phyloP scores from a whole-genome alignment of 2,888 invertebrate genomes.

The Agrenia bidenticulata region DNA sequence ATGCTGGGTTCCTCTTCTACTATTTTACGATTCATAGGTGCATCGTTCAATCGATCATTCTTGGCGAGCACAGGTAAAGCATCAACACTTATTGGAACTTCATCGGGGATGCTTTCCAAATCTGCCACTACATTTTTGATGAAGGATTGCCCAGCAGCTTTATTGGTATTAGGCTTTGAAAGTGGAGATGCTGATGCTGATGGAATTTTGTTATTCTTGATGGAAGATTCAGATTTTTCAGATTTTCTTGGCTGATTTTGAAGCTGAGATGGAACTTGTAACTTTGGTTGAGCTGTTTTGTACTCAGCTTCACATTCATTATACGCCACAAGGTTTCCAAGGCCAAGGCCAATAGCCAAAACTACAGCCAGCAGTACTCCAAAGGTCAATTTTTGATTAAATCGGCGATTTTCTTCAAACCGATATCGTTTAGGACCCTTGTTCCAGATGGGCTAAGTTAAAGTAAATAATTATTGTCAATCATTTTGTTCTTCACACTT shows the following conservation, averaged over 20 bases:
- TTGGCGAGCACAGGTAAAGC: not conserved
- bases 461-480: not conserved
- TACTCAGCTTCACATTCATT: slow-evolving; percentile 51
- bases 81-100: not conserved
- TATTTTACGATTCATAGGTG: not conserved
- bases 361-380: slow-evolving; percentile 49
- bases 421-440: slow-evolving; percentile 50
- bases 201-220: slow-evolving; percentile 11
- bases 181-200: no score
- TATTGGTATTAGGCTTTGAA: not conserved
- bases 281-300: slow-evolving; percentile 29
- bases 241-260: not conserved
- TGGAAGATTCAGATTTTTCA: slow-evolving; percentile 9
- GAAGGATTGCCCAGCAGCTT: not conserved
- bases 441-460: slow-evolving; percentile 51
- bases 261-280: not conserved
- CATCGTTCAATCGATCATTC: not conserved
- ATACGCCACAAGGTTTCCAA: slow-evolving; percentile 52
- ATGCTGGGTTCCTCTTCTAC: not conserved
- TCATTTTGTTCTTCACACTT: not conserved
- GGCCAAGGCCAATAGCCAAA: slow-evolving; percentile 50
- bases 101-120: not conserved
- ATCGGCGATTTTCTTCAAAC: slow-evolving; percentile 49
- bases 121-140: not conserved
- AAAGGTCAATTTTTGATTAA: slow-evolving; percentile 52